Evolutionary conservation across 2,113 vertebrate genomes (phyloP).

Genomic region (Tyto alba): DNA sequence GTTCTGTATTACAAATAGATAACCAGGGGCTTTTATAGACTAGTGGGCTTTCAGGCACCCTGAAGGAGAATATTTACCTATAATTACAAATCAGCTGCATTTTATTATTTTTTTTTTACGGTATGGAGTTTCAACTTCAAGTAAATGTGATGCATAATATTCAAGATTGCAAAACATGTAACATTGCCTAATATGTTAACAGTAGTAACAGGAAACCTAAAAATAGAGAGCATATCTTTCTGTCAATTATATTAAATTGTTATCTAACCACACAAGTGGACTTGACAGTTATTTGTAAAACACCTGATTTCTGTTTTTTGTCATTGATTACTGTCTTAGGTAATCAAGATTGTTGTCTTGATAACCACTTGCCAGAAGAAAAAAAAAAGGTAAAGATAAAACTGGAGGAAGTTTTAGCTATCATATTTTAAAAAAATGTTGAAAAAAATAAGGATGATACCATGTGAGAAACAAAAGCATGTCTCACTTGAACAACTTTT

Average conservation of each 20-base stretch:
- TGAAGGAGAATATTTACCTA: neutral
- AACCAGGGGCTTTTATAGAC: neutral
- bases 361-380: neutral
- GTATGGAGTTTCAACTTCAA: neutral
- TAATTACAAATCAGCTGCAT: neutral
- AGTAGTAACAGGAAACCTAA: neutral
- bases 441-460: neutral
- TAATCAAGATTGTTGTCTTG: neutral
- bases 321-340: constrained; percentile 35
- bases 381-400: neutral
- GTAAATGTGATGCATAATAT: neutral
- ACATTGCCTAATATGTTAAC: neutral
- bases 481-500: neutral
- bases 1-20: neutral
- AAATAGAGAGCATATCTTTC: neutral
- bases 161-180: neutral
- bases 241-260: constrained; percentile 11
- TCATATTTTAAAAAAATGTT: neutral
- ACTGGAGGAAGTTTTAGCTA: neutral
- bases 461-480: neutral
- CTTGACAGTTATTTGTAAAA: constrained; percentile 62
- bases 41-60: neutral
- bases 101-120: neutral
- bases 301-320: constrained; percentile 33
- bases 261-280: constrained; percentile 2